These are phyloP conservation scores for Montipora foliosa DNA, from an alignment of 64 coral and sea anemone genomes.

Conservation along the genomic window DNA sequence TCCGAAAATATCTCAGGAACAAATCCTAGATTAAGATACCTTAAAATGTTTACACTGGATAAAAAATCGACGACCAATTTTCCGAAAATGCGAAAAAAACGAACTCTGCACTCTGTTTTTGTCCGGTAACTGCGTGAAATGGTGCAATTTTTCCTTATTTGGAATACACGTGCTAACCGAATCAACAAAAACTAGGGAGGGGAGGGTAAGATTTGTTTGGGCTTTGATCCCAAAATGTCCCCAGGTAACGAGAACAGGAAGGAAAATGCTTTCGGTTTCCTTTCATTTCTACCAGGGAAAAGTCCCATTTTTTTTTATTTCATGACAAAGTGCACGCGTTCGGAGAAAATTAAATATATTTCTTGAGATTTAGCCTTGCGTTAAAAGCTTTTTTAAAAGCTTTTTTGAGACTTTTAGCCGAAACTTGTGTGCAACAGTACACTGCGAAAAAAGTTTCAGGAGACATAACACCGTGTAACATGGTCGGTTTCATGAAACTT, in stretches of 20 bases:
- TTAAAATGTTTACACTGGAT: background rate
- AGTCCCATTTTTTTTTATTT: background rate
- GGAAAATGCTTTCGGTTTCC: background rate
- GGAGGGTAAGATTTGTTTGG: background rate
- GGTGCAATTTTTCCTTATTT: slow-evolving; percentile 89
- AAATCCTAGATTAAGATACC: background rate
- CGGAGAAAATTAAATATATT: too few relatives aligned
- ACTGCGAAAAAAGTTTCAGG: too few relatives aligned
- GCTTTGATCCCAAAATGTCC: too few relatives aligned
- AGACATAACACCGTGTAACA: too few relatives aligned
- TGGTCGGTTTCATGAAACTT: too few relatives aligned
- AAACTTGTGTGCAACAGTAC: too few relatives aligned
- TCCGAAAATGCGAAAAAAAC: background rate
- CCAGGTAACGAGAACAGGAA: too few relatives aligned
- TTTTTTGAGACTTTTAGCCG: too few relatives aligned
- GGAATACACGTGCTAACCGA: slow-evolving; percentile 73
- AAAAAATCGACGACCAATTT: slow-evolving; percentile 3
- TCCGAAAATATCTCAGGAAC: background rate
- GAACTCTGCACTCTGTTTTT: background rate
- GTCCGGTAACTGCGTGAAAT: slow-evolving; percentile 40
- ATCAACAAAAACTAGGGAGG: background rate
- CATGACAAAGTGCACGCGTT: too few relatives aligned
- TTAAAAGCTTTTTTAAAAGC: too few relatives aligned
- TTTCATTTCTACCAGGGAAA: background rate
- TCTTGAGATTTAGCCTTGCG: too few relatives aligned